A percentile compares a stretch with the other conserved stretches of the same genome.
phyloP scores from a whole-genome alignment of 2,888 invertebrate species.

The Zootermopsis nevadensis region DNA sequence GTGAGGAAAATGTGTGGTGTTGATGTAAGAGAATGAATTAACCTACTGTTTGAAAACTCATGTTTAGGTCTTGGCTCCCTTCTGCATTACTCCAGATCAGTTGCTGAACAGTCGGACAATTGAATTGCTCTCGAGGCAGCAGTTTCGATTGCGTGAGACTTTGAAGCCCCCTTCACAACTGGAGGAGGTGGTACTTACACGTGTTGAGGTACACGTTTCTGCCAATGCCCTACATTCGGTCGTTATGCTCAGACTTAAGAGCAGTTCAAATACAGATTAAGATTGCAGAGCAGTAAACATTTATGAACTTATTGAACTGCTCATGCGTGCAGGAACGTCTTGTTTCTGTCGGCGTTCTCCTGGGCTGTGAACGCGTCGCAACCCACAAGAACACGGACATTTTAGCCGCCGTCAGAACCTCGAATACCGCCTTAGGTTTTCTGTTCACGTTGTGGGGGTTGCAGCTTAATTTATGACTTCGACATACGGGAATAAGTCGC shows the following conservation, averaged over 20 bases:
- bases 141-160: not conserved
- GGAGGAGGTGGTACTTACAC: conserved; percentile 1
- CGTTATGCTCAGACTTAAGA: too few relatives aligned
- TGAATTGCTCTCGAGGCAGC: conserved; percentile 3
- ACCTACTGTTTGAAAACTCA: conserved; percentile 10
- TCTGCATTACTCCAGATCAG: not conserved
- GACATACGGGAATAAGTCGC: too few relatives aligned
- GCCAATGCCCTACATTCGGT: not conserved
- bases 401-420: too few relatives aligned
- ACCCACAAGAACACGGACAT: too few relatives aligned
- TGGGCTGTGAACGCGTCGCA: too few relatives aligned
- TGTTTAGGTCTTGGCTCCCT: not conserved
- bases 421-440: too few relatives aligned
- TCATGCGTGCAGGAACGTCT: not conserved
- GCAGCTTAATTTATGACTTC: too few relatives aligned
- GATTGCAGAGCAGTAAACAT: conserved; percentile 7
- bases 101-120: not conserved
- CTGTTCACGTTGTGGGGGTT: too few relatives aligned
- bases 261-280: not conserved
- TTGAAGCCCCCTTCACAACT: conserved; percentile 13
- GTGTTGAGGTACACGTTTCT: not conserved
- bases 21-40: not conserved
- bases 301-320: not conserved
- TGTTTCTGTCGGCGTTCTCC: too few relatives aligned
- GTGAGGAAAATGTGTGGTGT: not conserved